Conservation (phyloP, 2,113 vertebrate species). For the Nothoprocta perdicaria region DNA sequence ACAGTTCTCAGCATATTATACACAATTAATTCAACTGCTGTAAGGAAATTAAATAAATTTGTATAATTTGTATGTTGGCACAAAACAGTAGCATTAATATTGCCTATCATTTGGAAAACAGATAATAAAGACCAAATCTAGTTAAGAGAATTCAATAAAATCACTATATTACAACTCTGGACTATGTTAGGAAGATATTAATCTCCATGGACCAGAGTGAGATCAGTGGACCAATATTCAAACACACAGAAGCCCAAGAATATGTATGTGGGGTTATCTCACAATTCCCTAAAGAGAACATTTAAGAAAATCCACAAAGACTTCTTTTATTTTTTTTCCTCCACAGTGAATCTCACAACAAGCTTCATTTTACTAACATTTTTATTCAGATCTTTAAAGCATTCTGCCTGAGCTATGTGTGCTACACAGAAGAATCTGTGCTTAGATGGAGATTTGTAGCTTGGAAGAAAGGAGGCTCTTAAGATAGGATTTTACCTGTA, state of each 20-base stretch:
- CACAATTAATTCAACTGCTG: conserved; percentile 54
- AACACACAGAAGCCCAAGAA: background rate
- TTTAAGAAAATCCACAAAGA: background rate
- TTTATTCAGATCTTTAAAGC: background rate
- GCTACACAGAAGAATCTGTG: background rate
- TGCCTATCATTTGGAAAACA: background rate
- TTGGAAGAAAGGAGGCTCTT: background rate
- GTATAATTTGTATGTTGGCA: conserved; percentile 29
- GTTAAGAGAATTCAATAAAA: conserved; percentile 45
- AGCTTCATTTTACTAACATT: background rate
- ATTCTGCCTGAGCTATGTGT: background rate
- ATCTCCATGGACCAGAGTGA: fast-evolving
- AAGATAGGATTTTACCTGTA: background rate
- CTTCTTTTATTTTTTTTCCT: background rate
- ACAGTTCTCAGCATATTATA: conserved; percentile 12
- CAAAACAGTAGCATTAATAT: conserved; percentile 4
- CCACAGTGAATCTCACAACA: background rate
- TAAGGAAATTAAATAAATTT: conserved; percentile 64
- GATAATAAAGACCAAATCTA: conserved; percentile 43
- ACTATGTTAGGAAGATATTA: background rate
- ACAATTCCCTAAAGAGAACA: background rate
- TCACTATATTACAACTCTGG: background rate
- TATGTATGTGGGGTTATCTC: background rate
- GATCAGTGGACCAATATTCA: background rate
- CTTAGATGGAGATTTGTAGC: background rate